These are phyloP conservation scores for Sarcophaga carnaria DNA, from an alignment of 2,888 invertebrate genomes.

Conservation along the genomic window DNA sequence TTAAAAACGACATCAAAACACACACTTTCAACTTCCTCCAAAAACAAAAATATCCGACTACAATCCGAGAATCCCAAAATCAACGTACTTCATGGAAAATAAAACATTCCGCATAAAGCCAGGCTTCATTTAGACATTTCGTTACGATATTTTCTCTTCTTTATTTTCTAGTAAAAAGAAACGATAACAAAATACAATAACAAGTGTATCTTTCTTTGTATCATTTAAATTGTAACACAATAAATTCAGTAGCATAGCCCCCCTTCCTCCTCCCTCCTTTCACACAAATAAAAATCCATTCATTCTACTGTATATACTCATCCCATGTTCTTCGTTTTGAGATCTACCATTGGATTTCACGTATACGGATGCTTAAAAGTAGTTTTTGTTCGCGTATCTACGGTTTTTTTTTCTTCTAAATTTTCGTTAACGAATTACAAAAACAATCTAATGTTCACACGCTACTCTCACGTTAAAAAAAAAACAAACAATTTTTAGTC, in stretches of 20 bases:
- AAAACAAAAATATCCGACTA: conserved; percentile 14
- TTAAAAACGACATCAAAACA: conserved; percentile 45
- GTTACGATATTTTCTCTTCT: no score
- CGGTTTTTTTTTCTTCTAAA: not conserved
- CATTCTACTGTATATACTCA: no score
- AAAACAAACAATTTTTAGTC: conserved; percentile 47
- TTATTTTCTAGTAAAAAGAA: no score
- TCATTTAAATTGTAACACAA: no score
- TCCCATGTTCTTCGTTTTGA: not conserved
- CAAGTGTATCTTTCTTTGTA: no score
- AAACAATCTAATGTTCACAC: conserved; percentile 63
- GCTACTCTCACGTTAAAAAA: conserved; percentile 58
- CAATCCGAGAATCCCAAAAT: conserved; percentile 19
- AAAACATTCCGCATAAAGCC: no score
- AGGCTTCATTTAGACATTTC: no score
- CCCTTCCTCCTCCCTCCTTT: no score
- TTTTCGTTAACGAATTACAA: not conserved
- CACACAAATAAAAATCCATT: no score
- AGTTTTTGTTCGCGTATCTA: conserved; percentile 17
- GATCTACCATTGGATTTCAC: conserved; percentile 58
- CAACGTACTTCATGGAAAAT: conserved; percentile 53
- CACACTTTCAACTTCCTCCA: conserved; percentile 37
- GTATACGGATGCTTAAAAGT: conserved; percentile 61
- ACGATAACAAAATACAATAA: no score
- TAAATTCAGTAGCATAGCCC: no score